Evolutionary conservation across 2,113 vertebrate species (phyloP).

Genomic region (Uria lomvia): DNA sequence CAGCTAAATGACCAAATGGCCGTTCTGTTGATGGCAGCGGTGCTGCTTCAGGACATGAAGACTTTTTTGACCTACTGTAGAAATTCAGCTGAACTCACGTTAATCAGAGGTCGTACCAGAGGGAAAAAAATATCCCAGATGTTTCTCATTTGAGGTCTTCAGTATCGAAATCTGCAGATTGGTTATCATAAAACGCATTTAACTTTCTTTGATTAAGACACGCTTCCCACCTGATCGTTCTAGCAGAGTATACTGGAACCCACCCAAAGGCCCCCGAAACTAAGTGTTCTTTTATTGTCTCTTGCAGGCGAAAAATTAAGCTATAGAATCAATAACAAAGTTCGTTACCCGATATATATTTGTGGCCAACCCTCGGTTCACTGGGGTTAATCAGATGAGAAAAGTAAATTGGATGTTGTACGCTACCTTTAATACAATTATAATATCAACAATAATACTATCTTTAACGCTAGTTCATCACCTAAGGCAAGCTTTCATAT

Average conservation of each 20-base stretch:
- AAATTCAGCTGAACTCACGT: background rate
- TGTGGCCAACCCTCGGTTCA: background rate
- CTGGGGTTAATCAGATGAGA: background rate
- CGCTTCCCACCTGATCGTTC: background rate
- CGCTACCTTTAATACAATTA: background rate
- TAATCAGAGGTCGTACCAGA: background rate
- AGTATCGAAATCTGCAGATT: background rate
- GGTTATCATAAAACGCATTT: background rate
- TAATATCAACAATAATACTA: background rate
- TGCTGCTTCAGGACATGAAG: background rate
- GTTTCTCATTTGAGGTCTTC: background rate
- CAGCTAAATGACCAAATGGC: background rate
- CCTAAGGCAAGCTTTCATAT: background rate
- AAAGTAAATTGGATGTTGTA: background rate
- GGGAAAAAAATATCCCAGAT: background rate
- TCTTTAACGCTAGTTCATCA: background rate
- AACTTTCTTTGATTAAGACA: background rate
- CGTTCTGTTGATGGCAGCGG: background rate
- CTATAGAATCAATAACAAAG: background rate
- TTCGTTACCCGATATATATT: background rate
- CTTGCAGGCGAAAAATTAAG: background rate
- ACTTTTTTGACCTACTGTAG: constrained; percentile 4
- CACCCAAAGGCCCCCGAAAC: background rate
- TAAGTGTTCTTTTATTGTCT: background rate
- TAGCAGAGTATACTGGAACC: background rate